phyloP scores from a whole-genome alignment of 2,797 vertebrate genomes.

The Tympanoctomys barrerae region DNA sequence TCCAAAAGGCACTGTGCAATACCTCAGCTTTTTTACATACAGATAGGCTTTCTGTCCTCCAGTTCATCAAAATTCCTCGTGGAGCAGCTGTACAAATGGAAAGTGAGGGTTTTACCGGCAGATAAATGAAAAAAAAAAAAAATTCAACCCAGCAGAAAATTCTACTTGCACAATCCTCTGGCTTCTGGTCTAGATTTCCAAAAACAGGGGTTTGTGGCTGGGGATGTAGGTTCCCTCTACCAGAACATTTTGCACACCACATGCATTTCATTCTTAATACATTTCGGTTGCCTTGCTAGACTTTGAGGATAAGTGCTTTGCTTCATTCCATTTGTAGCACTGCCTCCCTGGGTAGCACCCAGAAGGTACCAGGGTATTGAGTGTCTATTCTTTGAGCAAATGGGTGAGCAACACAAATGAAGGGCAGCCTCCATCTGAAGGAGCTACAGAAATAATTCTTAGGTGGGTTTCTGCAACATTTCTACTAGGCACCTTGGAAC shows the following conservation, averaged over 20 bases:
- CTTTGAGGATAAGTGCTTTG: background rate
- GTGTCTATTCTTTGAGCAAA: background rate
- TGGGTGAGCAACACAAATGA: background rate
- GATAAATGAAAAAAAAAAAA: conserved; percentile 65
- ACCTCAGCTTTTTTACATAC: conserved; percentile 79
- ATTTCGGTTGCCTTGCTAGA: background rate
- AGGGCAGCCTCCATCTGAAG: background rate
- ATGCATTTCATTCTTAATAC: conserved; percentile 7
- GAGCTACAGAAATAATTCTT: conserved; percentile 38
- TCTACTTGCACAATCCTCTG: background rate
- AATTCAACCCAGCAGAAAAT: conserved; percentile 49
- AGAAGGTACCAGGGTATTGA: background rate
- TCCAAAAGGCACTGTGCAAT: conserved; percentile 65
- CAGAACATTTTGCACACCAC: background rate
- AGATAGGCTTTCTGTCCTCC: conserved; percentile 75
- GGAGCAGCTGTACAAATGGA: conserved; percentile 65
- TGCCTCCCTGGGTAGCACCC: background rate
- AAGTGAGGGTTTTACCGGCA: conserved; percentile 64
- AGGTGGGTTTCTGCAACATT: conserved; percentile 35
- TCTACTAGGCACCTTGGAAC: conserved; percentile 31
- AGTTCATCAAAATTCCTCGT: conserved; percentile 78
- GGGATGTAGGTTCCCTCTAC: background rate
- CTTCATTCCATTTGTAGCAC: background rate
- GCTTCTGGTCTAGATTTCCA: background rate
- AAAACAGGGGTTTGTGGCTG: background rate